Evolutionary conservation across 2,113 vertebrate species (phyloP), one percentile per base, ranked within the genome.

Genomic region (Sisor rabdophorus): DNA sequence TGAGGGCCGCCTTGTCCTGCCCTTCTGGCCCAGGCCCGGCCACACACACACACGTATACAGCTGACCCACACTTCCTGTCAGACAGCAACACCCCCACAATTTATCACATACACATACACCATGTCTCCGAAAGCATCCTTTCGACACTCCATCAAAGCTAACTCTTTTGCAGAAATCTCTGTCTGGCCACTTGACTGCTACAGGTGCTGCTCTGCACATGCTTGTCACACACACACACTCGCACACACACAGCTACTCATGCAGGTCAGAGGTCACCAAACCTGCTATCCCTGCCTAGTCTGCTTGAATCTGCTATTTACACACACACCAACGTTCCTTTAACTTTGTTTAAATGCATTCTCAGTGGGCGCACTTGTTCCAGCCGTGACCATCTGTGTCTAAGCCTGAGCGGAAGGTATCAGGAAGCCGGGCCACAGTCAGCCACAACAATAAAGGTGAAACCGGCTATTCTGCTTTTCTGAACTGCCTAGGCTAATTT

Each of bases 41-140:
- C 58, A 84, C 85, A 84, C 69, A 68, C 69, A 68, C 82, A 68
- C 82, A 84, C 78, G 86, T 64, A 78, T 78, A 84, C 83, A 77
- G 53, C 85, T 87, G 88, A 88, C 86, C 85, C 81, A 22, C 77
- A 79, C 88, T 90, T 91, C 90, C 90, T 91, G 86, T 89, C 88
- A 91, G 91, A 91, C 90, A 89, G 87, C 78, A 83, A 87, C 89
- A 87, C 86, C 89, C 87, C 82, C 85, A 73, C 48, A 55, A 83
- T 84, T 90, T 88, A 85, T 74, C 73, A 80, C 75, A 82, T 70
- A 77, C 79, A 79, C 70, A 79, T 68, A 75, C 75, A 75, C 54
- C 71, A 26, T 68, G 65, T 83, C 59, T 75, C 55, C 56, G 73
- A 32, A 74, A 79, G 55, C 61, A 75, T 68, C 69, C 75, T 28